These are phyloP conservation scores for Lepidostoma basale DNA, from an alignment of 1,140 invertebrate genomes.

Conservation along the genomic window DNA sequence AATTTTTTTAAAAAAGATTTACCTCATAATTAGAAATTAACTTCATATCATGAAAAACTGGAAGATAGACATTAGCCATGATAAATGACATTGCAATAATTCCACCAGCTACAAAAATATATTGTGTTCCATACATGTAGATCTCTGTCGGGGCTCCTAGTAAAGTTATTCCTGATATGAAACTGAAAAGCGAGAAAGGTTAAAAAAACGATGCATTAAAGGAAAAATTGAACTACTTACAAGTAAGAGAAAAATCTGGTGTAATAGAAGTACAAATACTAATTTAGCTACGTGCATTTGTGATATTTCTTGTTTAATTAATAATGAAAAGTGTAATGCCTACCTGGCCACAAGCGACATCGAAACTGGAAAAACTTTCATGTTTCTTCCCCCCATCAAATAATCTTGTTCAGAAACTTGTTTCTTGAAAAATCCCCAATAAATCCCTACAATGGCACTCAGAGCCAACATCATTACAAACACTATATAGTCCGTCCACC, in stretches of 20 bases:
- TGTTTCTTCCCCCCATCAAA: slow-evolving; percentile 78
- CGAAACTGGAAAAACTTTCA: slow-evolving; percentile 77
- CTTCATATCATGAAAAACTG: slow-evolving; percentile 81
- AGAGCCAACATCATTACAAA: slow-evolving; percentile 73
- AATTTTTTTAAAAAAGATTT: slow-evolving; percentile 39
- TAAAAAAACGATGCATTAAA: neutral
- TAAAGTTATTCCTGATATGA: slow-evolving; percentile 85
- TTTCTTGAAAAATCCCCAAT: slow-evolving; percentile 74
- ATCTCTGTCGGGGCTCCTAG: slow-evolving; percentile 84
- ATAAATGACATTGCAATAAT: slow-evolving; percentile 70
- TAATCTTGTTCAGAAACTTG: slow-evolving; percentile 69
- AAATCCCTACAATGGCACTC: slow-evolving; percentile 72
- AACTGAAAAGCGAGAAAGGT: slow-evolving; percentile 63
- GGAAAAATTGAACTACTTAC: neutral
- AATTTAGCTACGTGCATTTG: too few relatives aligned
- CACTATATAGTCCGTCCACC: slow-evolving; percentile 70
- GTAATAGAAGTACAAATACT: too few relatives aligned
- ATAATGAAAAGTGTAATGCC: slow-evolving; percentile 28
- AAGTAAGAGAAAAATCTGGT: neutral
- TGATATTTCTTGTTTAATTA: neutral
- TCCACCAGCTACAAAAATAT: slow-evolving; percentile 69
- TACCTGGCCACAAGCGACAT: slow-evolving; percentile 79
- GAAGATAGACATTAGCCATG: slow-evolving; percentile 77
- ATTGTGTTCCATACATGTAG: slow-evolving; percentile 81
- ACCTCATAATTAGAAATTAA: slow-evolving; percentile 87